phyloP scores from a whole-genome alignment of 2,797 vertebrate genomes.

The Octomys mimax region DNA sequence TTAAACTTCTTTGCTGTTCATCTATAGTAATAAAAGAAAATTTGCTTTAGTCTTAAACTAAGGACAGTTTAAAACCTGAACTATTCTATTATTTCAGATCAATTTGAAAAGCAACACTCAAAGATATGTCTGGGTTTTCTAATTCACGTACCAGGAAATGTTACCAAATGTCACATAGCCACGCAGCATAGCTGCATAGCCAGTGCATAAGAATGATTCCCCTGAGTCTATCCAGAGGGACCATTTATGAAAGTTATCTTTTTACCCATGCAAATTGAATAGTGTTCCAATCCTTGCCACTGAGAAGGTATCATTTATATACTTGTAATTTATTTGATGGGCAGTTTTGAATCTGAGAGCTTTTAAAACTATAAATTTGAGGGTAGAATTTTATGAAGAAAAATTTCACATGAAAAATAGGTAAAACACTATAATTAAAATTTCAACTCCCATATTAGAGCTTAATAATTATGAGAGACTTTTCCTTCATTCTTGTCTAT shows the following conservation, averaged over 20 bases:
- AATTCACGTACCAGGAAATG: neutral
- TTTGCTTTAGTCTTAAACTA: constrained; percentile 37
- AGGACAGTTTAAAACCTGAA: neutral
- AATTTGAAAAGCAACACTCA: constrained; percentile 50
- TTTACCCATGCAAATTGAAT: neutral
- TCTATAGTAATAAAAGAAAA: constrained; percentile 50
- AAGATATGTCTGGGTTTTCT: neutral
- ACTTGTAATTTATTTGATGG: neutral
- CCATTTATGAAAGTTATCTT: constrained; percentile 1
- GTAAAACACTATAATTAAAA: neutral
- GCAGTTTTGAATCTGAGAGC: neutral
- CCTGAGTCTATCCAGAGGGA: neutral
- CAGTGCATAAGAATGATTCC: neutral
- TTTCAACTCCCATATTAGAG: neutral
- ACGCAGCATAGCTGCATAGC: rapidly evolving
- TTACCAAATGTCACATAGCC: neutral
- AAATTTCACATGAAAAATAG: neutral
- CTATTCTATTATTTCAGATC: neutral
- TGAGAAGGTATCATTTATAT: neutral
- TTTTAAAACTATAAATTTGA: neutral
- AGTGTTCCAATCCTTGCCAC: neutral
- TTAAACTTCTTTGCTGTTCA: constrained; percentile 22
- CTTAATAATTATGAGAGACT: neutral
- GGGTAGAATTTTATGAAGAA: neutral
- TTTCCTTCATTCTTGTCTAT: neutral